phyloP scores from a whole-genome alignment of 1,140 invertebrate genomes.

The Diachasma alloeum region DNA sequence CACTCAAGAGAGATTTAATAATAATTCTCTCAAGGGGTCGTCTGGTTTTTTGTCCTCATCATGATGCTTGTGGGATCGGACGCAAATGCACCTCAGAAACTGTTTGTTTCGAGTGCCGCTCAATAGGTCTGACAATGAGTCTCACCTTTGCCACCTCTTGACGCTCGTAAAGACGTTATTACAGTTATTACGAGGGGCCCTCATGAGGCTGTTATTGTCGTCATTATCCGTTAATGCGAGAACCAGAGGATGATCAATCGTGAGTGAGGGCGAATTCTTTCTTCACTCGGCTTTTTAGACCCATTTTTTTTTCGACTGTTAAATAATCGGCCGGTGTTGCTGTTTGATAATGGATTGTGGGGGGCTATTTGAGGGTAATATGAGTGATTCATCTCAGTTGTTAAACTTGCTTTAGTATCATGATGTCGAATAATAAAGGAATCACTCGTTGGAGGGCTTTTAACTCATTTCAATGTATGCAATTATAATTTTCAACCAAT shows the following conservation, averaged over 20 bases:
- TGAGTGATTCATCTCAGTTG: neutral
- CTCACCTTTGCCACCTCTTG: constrained; percentile 27
- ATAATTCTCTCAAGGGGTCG: too few species aligned
- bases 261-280: neutral
- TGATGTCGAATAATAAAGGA: too few species aligned
- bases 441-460: too few species aligned
- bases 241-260: neutral
- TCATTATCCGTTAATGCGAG: constrained; percentile 35
- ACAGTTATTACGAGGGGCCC: constrained; percentile 34
- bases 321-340: neutral
- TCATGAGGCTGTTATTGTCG: constrained; percentile 32
- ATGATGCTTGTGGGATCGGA: neutral
- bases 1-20: too few species aligned
- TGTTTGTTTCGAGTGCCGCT: constrained; percentile 28
- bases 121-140: constrained; percentile 30
- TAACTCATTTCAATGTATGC: too few species aligned
- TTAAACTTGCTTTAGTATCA: neutral
- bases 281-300: neutral
- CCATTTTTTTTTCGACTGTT: neutral
- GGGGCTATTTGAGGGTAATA: constrained; percentile 25
- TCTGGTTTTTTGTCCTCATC: neutral
- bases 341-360: neutral
- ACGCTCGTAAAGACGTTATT: constrained; percentile 43
- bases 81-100: constrained; percentile 13
- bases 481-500: too few species aligned